These are phyloP conservation scores for Aptenodytes patagonicus DNA, from an alignment of 2,113 vertebrate species.

Conservation along the genomic window DNA sequence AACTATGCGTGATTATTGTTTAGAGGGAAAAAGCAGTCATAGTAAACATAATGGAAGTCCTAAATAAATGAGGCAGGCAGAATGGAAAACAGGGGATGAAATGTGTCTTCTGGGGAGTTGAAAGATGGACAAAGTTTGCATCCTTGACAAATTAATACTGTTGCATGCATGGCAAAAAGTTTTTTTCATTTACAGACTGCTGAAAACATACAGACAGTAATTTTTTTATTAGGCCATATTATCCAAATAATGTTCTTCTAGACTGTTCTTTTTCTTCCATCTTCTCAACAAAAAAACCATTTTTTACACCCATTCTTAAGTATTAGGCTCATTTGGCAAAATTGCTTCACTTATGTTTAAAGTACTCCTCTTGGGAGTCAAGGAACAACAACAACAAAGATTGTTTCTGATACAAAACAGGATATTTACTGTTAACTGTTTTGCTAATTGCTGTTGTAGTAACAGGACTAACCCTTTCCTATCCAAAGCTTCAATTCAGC, in stretches of 20 bases:
- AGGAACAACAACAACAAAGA: neutral
- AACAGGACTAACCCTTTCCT: neutral
- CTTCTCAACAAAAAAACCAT: neutral
- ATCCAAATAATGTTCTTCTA: neutral
- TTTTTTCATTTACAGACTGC: neutral
- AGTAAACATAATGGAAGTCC: neutral
- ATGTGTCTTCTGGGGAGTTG: neutral
- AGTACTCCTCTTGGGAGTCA: neutral
- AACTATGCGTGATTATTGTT: neutral
- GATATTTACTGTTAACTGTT: neutral
- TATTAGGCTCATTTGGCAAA: neutral
- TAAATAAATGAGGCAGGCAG: neutral
- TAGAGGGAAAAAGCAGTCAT: neutral
- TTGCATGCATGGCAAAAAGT: neutral
- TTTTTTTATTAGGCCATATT: neutral
- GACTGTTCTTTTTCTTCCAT: neutral
- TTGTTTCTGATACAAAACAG: neutral
- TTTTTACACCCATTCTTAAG: rapidly evolving
- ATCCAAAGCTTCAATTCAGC: neutral
- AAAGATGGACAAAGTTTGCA: neutral
- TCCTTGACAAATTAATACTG: neutral
- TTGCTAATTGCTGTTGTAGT: neutral
- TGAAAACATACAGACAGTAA: neutral
- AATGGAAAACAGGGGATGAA: neutral
- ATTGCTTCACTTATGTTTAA: neutral